phyloP scores from a whole-genome alignment of 2,888 invertebrate species.

The Bibio marci region DNA sequence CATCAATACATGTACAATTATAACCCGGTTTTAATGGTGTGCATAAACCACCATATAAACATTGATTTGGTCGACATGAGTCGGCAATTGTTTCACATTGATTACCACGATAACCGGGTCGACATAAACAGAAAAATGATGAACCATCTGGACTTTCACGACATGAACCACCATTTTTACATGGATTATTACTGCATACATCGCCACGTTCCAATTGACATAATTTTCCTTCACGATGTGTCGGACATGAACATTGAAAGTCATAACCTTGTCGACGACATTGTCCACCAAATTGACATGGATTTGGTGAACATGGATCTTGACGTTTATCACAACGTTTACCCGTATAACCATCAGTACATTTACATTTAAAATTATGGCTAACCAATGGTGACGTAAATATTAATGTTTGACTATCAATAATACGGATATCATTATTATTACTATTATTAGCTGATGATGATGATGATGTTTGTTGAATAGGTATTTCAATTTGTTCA shows the following conservation, averaged over 20 bases:
- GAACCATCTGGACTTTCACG: conserved; percentile 74
- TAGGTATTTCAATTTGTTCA: conserved; percentile 42
- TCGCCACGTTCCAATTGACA: conserved; percentile 75
- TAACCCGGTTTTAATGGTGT: conserved; percentile 78
- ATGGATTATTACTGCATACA: conserved; percentile 70
- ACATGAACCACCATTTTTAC: conserved; percentile 82
- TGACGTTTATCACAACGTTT: conserved; percentile 66
- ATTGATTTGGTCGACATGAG: conserved; percentile 87
- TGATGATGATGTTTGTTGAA: no score
- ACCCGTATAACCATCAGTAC: conserved; percentile 71
- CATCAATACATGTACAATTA: conserved; percentile 69
- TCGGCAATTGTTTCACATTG: conserved; percentile 78
- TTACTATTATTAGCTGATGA: not conserved
- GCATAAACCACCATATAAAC: conserved; percentile 75
- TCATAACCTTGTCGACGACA: conserved; percentile 72
- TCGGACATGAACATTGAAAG: conserved; percentile 67
- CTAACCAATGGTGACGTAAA: conserved; percentile 66
- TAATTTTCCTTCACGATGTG: conserved; percentile 60
- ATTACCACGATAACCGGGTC: conserved; percentile 80
- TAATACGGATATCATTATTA: conserved; percentile 50
- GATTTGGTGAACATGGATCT: conserved; percentile 81
- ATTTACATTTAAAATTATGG: conserved; percentile 64
- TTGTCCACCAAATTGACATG: conserved; percentile 68
- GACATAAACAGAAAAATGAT: conserved; percentile 81
- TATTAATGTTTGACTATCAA: conserved; percentile 64